These are phyloP conservation scores for Dreissena polymorpha DNA, from an alignment of 1,140 invertebrate species.

Conservation along the genomic window DNA sequence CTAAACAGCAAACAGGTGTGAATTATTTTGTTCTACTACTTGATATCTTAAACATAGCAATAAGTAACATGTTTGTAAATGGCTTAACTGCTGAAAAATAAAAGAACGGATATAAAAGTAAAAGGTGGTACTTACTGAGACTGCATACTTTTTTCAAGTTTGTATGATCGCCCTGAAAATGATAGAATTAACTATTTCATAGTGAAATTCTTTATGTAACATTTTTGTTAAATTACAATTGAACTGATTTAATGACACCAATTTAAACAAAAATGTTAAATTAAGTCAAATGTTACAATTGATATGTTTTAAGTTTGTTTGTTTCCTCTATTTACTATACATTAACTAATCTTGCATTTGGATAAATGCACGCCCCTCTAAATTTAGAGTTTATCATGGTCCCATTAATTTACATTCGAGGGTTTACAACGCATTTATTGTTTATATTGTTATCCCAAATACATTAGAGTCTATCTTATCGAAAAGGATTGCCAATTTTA, in stretches of 20 bases:
- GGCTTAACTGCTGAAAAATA: background rate
- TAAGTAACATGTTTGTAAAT: background rate
- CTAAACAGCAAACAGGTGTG: constrained; percentile 11
- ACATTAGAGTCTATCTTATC: no score
- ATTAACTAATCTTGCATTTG: background rate
- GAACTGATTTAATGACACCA: background rate
- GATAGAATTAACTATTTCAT: background rate
- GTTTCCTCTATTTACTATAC: background rate
- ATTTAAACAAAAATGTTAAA: no score
- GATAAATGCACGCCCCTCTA: background rate
- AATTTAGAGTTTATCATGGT: background rate
- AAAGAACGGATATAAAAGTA: background rate
- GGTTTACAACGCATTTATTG: background rate
- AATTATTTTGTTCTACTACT: background rate
- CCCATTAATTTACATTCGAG: background rate
- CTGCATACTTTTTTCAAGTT: constrained; percentile 9
- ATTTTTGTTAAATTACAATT: background rate
- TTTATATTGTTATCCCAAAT: background rate
- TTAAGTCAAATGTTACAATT: no score
- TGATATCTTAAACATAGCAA: background rate
- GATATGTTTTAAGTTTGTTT: background rate
- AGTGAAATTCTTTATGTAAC: background rate
- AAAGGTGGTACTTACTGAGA: constrained; percentile 23
- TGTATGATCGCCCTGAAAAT: constrained; percentile 14
- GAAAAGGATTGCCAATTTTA: no score